A percentile compares a stretch with the other conserved stretches of the same genome.
Conservation (phyloP, 2,888 invertebrate species). For the Drosophila diplacantha region DNA sequence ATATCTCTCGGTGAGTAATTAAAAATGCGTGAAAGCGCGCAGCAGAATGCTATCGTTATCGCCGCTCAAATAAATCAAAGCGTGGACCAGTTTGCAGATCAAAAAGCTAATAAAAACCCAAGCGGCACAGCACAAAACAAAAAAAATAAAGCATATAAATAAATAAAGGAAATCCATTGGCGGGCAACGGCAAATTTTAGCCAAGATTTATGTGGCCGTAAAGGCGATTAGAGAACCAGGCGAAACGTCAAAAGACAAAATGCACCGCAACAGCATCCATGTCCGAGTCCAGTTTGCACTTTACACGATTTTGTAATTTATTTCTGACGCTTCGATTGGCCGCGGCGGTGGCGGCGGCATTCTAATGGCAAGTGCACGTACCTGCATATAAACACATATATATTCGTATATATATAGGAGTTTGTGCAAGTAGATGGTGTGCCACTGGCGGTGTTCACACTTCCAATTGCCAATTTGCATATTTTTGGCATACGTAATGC, state of each 20-base stretch:
- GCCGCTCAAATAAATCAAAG: conserved; percentile 69
- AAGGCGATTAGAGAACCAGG: conserved; percentile 67
- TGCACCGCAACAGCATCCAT: conserved; percentile 24
- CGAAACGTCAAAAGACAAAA: conserved; percentile 60
- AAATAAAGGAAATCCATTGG: conserved; percentile 57
- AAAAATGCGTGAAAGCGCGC: conserved; percentile 70
- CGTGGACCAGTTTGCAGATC: conserved; percentile 59
- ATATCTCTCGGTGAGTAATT: conserved; percentile 39
- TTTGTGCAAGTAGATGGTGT: conserved; percentile 9
- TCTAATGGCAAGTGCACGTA: conserved; percentile 66
- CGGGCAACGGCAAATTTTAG: conserved; percentile 64
- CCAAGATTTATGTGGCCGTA: conserved; percentile 74
- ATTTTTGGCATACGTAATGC: conserved; percentile 69
- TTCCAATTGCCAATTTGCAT: conserved; percentile 69
- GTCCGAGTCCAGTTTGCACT: conserved; percentile 64
- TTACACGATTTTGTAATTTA: conserved; percentile 75
- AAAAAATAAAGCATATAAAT: conserved; percentile 21
- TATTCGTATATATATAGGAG: background rate
- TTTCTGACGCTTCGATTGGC: conserved; percentile 69
- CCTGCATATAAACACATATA: background rate
- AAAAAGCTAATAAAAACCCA: conserved; percentile 34
- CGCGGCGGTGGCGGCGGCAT: conserved; percentile 40
- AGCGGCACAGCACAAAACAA: conserved; percentile 7
- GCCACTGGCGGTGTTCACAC: conserved; percentile 71
- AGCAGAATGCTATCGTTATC: conserved; percentile 55